These are phyloP conservation scores for Dryobota labecula DNA, from an alignment of 2,888 invertebrate genomes.

Conservation along the genomic window DNA sequence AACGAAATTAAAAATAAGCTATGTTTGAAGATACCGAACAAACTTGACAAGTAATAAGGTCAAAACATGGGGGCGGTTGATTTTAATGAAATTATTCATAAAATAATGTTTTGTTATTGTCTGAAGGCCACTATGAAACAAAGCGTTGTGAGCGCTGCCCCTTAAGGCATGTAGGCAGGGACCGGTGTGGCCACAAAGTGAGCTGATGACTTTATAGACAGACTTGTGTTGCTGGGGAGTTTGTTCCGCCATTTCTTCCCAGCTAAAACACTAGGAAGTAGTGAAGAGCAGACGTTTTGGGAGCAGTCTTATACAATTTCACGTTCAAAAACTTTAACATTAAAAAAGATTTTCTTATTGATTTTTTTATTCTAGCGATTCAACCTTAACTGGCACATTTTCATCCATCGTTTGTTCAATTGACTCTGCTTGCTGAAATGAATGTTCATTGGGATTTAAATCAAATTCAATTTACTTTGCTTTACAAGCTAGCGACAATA, in stretches of 20 bases:
- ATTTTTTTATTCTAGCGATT: neutral
- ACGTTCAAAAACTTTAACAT: neutral
- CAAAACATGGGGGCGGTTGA: neutral
- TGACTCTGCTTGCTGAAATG: neutral
- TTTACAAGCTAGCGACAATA: neutral
- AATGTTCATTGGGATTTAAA: neutral
- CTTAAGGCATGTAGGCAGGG: neutral
- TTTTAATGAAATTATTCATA: slow-evolving; percentile 8
- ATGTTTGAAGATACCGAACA: neutral
- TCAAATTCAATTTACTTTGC: neutral
- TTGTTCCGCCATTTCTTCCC: neutral
- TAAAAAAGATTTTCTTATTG: neutral
- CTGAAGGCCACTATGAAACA: neutral
- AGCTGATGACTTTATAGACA: neutral
- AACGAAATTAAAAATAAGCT: neutral
- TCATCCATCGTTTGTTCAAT: neutral
- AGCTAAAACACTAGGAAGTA: neutral
- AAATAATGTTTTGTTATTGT: slow-evolving; percentile 1
- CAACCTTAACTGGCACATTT: neutral
- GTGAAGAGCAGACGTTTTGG: neutral
- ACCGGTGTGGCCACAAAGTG: slow-evolving; percentile 8
- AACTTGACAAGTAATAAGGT: slow-evolving; percentile 2
- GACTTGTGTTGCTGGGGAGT: neutral
- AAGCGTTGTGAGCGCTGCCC: neutral
- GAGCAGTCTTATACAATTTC: neutral